Evolutionary conservation across 2,113 vertebrate species (phyloP), one percentile per base, ranked within the genome.

Genomic region (Ancistrus triradiatus): DNA sequence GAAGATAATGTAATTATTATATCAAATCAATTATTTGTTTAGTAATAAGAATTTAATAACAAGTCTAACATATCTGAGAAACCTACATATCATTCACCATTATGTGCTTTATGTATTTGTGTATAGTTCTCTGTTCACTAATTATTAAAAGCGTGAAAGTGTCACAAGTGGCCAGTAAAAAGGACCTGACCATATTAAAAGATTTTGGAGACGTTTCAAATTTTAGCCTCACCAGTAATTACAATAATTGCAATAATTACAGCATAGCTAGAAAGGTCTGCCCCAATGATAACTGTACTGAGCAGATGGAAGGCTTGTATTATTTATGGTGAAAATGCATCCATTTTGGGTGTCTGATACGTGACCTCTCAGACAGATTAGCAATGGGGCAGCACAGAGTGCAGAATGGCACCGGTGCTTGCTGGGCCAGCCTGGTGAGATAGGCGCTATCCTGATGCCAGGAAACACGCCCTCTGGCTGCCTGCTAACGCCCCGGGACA

Each of bases 401-500:
- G 48, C n/a, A n/a, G 38, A 22, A 35, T 24, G 25, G 42, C 57
- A 21, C 37, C 7, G 21, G 52, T 50, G 47, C 37, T 46, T 44
- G 46, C 37, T 56, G 44, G 59, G 43, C 27, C 14, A 27, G n/a
- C 55, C 59, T 67, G 57, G 50, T 69, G 63, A 57, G 48, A 48
- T 44, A 9, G 27, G 52, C 33, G 18, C 11, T 18, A 47, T 22
- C 69, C 50, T 55, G 28, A 64, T 74, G 59, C 64, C 68, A 56
- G 19, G 17, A 44, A 35, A 27, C 53, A 33, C 44, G 27, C 51
- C 44, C 70, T 50, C 38, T 38, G 40, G 61, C 59, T 64, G 25
- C 21, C n/a, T 49, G 51, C 37, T 44, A 58, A 37, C 40, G 46
- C 68, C 57, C 51, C 37, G 35, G 52, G 60, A 66, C 75, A 77